Evolutionary conservation across 2,797 vertebrate genomes (phyloP), one percentile per base, ranked within the genome.

Genomic region (Linurgus olivaceus): DNA sequence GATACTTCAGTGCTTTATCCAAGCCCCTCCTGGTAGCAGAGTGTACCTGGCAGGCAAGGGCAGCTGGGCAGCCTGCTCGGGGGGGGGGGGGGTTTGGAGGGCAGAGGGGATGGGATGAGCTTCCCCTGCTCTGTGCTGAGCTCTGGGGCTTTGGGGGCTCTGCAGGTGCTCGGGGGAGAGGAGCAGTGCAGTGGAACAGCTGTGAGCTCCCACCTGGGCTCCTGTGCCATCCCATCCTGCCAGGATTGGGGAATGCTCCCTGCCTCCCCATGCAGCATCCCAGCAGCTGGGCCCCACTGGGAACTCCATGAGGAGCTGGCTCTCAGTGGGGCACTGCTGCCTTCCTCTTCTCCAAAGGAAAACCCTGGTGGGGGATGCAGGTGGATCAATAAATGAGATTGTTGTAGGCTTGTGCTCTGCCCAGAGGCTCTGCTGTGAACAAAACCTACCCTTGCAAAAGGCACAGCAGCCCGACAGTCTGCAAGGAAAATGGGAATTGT

Each of bases 1-100:
- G 91, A 81, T 45, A 79, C 59, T 93, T 80, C 42, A 89, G 88
- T 72, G 33, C 82, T 92, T 58, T 91, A 35, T 82, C 85, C 55
- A 82, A 40, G 84, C 74, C 51, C 57, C n/a, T 91, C 63, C 73
- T 66, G 23, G 78, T 61, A 78, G 57, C 78, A 87, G 74, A 40
- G 57, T 25, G 7, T 57, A 91, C 71, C 89, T 88, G 89, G 71
- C 24, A 83, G 88, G 47, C 92, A 33, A 9, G 38, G 78, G 90
- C 65, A 86, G 57, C 50, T 76, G 68, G 76, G 21, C 44, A 75
- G 76, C 40, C 24, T 33, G 44, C 45, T 40, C 20, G 14, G 72
- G 26, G 38, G 52, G 54, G 5, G 8, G 70, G 2, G 5, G 1
- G 20, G 26, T 67, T 54, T 33, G 65, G 37, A 72, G 12, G 47